These are phyloP conservation scores for Ectemnius cavifrons DNA, from an alignment of 2,888 invertebrate genomes.

Conservation along the genomic window DNA sequence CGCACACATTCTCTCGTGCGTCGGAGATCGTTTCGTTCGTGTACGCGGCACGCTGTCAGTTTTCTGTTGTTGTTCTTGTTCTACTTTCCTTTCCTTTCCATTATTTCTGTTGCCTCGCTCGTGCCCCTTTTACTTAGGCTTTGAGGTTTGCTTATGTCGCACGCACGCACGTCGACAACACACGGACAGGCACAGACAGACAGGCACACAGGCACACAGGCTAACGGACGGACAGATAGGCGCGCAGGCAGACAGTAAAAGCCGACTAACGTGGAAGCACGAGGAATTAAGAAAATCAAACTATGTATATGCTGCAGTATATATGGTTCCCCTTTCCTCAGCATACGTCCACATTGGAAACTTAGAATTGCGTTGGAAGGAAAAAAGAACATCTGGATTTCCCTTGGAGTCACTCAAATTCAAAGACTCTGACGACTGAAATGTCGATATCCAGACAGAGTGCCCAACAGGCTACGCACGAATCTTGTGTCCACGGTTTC, in stretches of 20 bases:
- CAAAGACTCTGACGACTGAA: too few relatives aligned
- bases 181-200: constrained; percentile 45
- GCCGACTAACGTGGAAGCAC: constrained; percentile 32
- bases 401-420: too few relatives aligned
- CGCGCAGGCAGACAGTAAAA: constrained; percentile 40
- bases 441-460: too few relatives aligned
- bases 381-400: too few relatives aligned
- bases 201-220: background rate
- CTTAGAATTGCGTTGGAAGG: too few relatives aligned
- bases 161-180: constrained; percentile 42
- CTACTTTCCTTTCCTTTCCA: constrained; percentile 20
- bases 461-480: too few relatives aligned
- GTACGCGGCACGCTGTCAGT: background rate
- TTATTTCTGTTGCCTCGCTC: constrained; percentile 25
- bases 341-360: too few relatives aligned
- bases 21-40: constrained; percentile 2
- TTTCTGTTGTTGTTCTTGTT: constrained; percentile 29
- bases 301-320: too few relatives aligned
- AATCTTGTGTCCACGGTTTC: too few relatives aligned
- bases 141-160: constrained; percentile 2
- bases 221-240: constrained; percentile 33
- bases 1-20: constrained; percentile 59
- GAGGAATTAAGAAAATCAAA: background rate
- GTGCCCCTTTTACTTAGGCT: background rate
- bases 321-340: too few relatives aligned